Evolutionary conservation across 1,140 invertebrate genomes (phyloP).

Genomic region (Drosophila kepulauana): DNA sequence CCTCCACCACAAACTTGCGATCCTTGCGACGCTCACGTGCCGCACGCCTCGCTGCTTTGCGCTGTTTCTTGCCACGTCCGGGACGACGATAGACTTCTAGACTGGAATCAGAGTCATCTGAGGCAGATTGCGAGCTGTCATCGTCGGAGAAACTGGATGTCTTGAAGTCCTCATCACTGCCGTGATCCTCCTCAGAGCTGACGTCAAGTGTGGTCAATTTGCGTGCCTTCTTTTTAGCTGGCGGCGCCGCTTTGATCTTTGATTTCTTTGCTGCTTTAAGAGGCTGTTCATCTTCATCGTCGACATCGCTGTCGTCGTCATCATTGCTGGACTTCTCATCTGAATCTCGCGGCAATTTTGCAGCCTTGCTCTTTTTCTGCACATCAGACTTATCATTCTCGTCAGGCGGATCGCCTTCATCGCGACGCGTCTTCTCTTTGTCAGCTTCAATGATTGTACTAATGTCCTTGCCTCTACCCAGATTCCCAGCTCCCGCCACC

Average conservation of each 20-base stretch:
- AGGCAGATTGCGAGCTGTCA: conserved; percentile 67
- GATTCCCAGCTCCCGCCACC: conserved; percentile 91
- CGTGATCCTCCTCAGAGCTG: conserved; percentile 92
- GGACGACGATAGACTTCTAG: conserved; percentile 72
- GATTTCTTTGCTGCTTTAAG: conserved; percentile 58
- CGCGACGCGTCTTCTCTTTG: conserved; percentile 87
- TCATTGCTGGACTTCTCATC: conserved; percentile 34
- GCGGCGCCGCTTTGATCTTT: conserved; percentile 60
- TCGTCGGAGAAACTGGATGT: conserved; percentile 85
- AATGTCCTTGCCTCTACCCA: conserved; percentile 95
- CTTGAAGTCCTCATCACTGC: conserved; percentile 95
- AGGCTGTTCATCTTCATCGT: conserved; percentile 57
- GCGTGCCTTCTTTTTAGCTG: conserved; percentile 88
- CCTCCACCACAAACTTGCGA: conserved; percentile 80
- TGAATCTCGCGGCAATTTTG: neutral
- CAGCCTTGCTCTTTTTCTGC: conserved; percentile 43
- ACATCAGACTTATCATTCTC: conserved; percentile 85
- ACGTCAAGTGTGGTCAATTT: conserved; percentile 93
- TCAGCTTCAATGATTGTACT: conserved; percentile 94
- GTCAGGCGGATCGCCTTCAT: conserved; percentile 80
- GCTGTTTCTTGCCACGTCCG: conserved; percentile 66
- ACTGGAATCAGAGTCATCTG: conserved; percentile 78
- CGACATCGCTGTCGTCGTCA: conserved; percentile 28
- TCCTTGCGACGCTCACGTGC: conserved; percentile 76
- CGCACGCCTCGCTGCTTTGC: conserved; percentile 71